Evolutionary conservation across 1,140 invertebrate genomes (phyloP).

Genomic region (Bombus difficillimus): DNA sequence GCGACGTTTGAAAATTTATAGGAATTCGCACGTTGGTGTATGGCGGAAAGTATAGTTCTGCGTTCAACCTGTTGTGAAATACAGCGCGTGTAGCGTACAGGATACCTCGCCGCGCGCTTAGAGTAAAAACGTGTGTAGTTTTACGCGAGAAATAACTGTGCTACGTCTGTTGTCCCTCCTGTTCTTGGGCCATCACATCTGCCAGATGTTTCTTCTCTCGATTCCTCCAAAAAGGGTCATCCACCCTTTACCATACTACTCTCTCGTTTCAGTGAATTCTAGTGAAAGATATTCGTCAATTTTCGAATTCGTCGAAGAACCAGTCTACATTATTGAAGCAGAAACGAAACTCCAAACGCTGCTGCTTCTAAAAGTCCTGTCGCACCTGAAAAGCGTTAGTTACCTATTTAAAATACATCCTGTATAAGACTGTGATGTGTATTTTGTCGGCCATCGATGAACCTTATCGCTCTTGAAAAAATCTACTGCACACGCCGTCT

Average conservation of each 20-base stretch:
- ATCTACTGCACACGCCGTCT: not conserved
- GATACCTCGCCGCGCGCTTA: not conserved
- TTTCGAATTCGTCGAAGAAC: not conserved
- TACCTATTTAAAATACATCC: not conserved
- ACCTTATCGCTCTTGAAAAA: not conserved
- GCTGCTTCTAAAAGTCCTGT: not conserved
- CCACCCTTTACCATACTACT: not conserved
- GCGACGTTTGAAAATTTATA: conserved; percentile 48
- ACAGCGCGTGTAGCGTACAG: conserved; percentile 7
- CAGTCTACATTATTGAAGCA: not conserved
- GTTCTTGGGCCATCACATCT: conserved; percentile 69
- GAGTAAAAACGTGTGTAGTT: conserved; percentile 41
- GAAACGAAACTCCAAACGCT: not conserved
- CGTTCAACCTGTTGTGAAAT: conserved; percentile 55
- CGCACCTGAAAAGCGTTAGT: too few relatives aligned
- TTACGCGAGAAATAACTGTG: conserved; percentile 57
- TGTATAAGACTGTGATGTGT: not conserved
- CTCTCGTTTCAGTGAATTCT: not conserved
- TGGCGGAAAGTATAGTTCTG: conserved; percentile 53
- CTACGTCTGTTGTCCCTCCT: conserved; percentile 48
- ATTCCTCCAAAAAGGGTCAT: conserved; percentile 36
- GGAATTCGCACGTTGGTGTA: conserved; percentile 42
- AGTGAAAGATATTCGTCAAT: not conserved
- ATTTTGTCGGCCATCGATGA: not conserved
- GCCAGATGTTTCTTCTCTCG: conserved; percentile 70